Evolutionary conservation across 92 coral and sea anemone species (phyloP).

Genomic region (Heteractis magnifica): DNA sequence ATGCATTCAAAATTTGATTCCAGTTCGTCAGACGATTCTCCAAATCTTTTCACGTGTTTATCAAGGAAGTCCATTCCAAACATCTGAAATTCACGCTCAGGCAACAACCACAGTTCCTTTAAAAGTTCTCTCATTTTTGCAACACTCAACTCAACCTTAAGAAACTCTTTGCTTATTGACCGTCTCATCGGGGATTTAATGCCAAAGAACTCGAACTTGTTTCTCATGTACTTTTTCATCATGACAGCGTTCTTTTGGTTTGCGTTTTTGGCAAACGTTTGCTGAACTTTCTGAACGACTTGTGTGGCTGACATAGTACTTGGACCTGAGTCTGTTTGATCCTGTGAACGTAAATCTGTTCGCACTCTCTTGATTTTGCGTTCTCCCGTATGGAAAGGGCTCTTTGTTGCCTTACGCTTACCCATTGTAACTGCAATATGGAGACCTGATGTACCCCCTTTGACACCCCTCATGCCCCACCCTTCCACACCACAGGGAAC

Average conservation of each 20-base stretch:
- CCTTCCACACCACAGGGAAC: background rate
- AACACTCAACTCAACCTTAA: constrained; percentile 43
- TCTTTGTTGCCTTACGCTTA: constrained; percentile 8
- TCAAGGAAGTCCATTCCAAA: constrained; percentile 78
- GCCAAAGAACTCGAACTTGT: constrained; percentile 85
- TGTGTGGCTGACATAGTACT: constrained; percentile 11
- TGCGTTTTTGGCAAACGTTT: constrained; percentile 53
- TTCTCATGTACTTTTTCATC: constrained; percentile 96
- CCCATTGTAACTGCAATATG: background rate
- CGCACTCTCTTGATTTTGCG: constrained; percentile 5
- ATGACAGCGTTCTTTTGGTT: constrained; percentile 56
- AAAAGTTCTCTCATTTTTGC: constrained; percentile 61
- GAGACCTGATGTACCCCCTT: background rate
- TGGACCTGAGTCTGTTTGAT: constrained; percentile 1
- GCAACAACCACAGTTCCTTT: constrained; percentile 70
- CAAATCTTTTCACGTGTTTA: constrained; percentile 58
- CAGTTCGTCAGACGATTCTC: constrained; percentile 59
- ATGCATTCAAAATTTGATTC: constrained; percentile 70
- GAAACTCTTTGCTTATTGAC: constrained; percentile 59
- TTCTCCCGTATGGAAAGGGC: background rate
- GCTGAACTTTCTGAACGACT: constrained; percentile 52
- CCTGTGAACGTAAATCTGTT: background rate
- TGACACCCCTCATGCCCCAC: background rate
- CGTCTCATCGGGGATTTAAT: constrained; percentile 70
- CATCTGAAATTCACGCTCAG: constrained; percentile 85